Conservation (phyloP, 2,113 vertebrate genomes). For the Gobiocypris rarus region DNA sequence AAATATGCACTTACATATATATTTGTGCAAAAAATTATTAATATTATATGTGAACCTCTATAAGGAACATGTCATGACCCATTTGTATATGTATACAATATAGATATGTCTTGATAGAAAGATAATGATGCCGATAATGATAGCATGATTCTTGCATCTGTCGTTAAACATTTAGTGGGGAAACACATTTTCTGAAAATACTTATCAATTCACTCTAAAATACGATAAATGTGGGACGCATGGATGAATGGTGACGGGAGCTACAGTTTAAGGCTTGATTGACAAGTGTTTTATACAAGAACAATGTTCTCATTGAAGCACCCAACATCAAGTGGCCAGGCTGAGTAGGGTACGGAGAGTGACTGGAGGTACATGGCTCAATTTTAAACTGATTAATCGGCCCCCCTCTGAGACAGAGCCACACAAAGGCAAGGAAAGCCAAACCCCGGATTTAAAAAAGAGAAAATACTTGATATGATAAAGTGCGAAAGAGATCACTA, state of each 20-base stretch:
- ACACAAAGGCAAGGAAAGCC: conserved; percentile 55
- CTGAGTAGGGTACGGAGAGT: conserved; percentile 10
- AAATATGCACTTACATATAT: no score
- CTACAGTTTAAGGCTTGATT: conserved; percentile 64
- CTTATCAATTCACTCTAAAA: conserved; percentile 44
- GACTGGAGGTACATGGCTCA: conserved; percentile 23
- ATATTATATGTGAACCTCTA: no score
- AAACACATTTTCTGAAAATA: conserved; percentile 45
- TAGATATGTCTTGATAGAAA: not conserved
- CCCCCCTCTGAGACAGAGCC: conserved; percentile 52
- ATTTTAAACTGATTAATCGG: conserved; percentile 66
- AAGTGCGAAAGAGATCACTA: not conserved
- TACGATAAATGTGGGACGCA: conserved; percentile 31
- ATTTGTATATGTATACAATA: not conserved
- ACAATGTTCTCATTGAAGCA: conserved; percentile 64
- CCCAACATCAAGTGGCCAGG: conserved; percentile 41
- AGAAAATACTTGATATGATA: conserved; percentile 7
- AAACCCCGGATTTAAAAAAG: conserved; percentile 15
- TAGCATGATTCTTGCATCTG: conserved; percentile 46
- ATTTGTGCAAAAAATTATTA: no score
- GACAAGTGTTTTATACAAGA: conserved; percentile 66
- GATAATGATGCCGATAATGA: not conserved
- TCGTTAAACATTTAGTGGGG: conserved; percentile 23
- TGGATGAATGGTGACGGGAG: conserved; percentile 40
- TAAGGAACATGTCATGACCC: no score